A percentile compares a stretch with the other conserved stretches of the same genome.
Conservation (phyloP, 2,888 invertebrate species). For the Leucophenga maculata region DNA sequence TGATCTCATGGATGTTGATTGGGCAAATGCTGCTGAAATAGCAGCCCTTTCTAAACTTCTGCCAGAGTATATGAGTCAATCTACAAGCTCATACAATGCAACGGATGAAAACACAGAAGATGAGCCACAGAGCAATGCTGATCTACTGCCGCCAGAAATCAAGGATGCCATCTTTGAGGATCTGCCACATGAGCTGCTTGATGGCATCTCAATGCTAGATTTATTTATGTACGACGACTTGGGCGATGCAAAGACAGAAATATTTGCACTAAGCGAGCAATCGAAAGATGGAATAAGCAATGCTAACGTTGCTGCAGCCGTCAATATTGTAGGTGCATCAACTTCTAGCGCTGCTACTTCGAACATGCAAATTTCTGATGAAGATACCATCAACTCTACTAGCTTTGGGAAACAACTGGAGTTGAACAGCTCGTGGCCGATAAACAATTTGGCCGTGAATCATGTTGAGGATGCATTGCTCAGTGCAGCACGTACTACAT, state of each 20-base stretch:
- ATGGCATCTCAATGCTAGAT: constrained; percentile 89
- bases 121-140: constrained; percentile 85
- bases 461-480: constrained; percentile 69
- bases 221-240: constrained; percentile 84
- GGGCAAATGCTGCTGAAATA: constrained; percentile 36
- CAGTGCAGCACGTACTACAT: constrained; percentile 60
- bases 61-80: constrained; percentile 49
- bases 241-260: constrained; percentile 73
- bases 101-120: constrained; percentile 75
- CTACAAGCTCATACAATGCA: constrained; percentile 50
- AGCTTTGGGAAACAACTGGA: constrained; percentile 60
- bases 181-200: constrained; percentile 84
- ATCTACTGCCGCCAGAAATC: constrained; percentile 87
- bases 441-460: constrained; percentile 49
- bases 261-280: constrained; percentile 72
- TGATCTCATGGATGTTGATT: constrained; percentile 54
- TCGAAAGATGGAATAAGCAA: constrained; percentile 71
- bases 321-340: not conserved
- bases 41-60: constrained; percentile 43
- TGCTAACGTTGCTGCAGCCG: constrained; percentile 54
- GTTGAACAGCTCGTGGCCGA: constrained; percentile 60
- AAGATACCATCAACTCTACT: constrained; percentile 64
- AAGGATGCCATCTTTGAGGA: constrained; percentile 91
- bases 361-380: constrained; percentile 54
- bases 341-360: constrained; percentile 28